Evolutionary conservation across 2,113 vertebrate genomes (phyloP), one percentile per base, ranked within the genome.

Genomic region (Triplophysa dalaica): DNA sequence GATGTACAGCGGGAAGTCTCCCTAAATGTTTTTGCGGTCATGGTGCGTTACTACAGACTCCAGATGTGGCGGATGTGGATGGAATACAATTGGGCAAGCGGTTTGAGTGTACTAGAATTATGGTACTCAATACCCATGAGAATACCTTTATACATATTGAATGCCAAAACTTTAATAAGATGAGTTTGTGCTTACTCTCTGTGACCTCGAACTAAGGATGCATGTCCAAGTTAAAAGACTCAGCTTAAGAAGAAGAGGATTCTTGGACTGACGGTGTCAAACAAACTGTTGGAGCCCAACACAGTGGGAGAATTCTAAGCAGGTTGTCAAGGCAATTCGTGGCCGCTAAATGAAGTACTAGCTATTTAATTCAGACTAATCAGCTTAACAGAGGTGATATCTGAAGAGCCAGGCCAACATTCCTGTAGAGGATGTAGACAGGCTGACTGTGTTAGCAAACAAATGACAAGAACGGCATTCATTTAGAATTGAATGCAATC

Each of bases 311-410:
- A 22, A 62, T 62, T 41, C 41, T 48, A 19, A 62, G 73, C 26
- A 63, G n/a, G 48, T 52, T 76, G 61, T 65, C 61, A 50, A 76
- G 10, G 61, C 26, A 21, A 64, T 76, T 19, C 61, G 13, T 22
- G 64, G 45, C 61, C 54, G 48, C n/a, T 77, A 77, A 65, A 64
- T 54, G 22, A 19, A 77, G 75, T 66, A 75, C 62, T 63, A 38
- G 61, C 75, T n/a, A 21, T 77, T 66, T 11, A 50, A 38, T 77
- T 77, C 11, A 65, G 16, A 33, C 17, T 65, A 65, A 77, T 77
- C 62, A 77, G 62, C 75, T 64, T 52, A 65, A 66, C 45, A 65
- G 61, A 38, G 60, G 62, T 77, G 75, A 64, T 54, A 65, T 65
- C 61, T 38, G 45, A 76, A 17, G 45, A 52, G 61, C 50, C 45